These are phyloP conservation scores for Mesitornis unicolor DNA, from an alignment of 2,113 vertebrate genomes.

Conservation along the genomic window DNA sequence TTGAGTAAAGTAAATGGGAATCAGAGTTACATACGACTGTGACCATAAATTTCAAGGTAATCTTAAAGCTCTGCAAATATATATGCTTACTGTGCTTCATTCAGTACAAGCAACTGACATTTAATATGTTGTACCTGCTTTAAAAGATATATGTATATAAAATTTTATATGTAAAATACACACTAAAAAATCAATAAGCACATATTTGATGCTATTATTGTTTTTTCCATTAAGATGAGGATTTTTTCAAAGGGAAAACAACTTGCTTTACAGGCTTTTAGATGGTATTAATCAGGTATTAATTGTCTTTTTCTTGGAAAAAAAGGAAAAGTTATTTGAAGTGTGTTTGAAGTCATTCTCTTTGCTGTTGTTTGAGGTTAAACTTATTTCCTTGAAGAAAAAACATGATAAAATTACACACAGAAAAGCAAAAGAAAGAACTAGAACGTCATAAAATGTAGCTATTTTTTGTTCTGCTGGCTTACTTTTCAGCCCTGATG, in stretches of 20 bases:
- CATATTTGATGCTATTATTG: background rate
- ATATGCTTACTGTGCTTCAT: background rate
- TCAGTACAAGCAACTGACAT: background rate
- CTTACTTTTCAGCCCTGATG: background rate
- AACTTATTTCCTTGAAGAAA: background rate
- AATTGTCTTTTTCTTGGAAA: background rate
- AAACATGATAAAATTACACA: background rate
- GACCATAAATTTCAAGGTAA: background rate
- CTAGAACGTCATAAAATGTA: background rate
- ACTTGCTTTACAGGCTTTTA: background rate
- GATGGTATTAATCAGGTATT: background rate
- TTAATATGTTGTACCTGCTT: background rate
- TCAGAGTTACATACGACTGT: background rate
- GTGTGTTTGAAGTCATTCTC: background rate
- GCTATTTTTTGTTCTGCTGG: background rate
- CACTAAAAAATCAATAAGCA: background rate
- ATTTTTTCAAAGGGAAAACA: background rate
- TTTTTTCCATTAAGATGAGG: background rate
- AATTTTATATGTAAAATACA: background rate
- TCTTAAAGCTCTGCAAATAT: background rate
- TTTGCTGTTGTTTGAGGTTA: background rate
- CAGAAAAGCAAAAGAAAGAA: background rate
- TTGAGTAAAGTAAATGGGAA: background rate
- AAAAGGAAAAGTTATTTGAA: background rate
- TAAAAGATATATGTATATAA: background rate